Evolutionary conservation across 1,140 invertebrate species (phyloP), one percentile per base, ranked within the genome.

Genomic region (Drosophila hydei): DNA sequence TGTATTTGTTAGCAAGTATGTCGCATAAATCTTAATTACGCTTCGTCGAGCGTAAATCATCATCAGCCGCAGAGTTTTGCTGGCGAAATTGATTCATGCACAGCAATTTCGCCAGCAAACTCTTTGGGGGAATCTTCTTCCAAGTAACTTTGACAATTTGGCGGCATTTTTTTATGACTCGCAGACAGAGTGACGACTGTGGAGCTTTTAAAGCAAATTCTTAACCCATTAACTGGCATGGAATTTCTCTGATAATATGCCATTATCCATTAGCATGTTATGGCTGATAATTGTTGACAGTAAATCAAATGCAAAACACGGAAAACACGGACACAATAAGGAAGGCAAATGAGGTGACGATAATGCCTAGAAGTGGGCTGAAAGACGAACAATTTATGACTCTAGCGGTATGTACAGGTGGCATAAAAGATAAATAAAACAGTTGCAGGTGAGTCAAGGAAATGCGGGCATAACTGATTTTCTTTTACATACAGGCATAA

Each of bases 1-100:
- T 19, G 27, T 63, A 67, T 48, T 80, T 69, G 74, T 56, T 60
- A 73, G 64, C 55, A 72, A 80, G 81, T 80, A 61, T 72, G 62
- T 40, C 59, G 78, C 75, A 87, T 87, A 87, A 87, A 87, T 88
- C 83, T 87, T 87, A 87, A 87, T 87, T 87, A 87, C 83, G 83
- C 83, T 87, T 68, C 83, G 84, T 65, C 58, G 72, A 83, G 83
- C 83, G 83, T 87, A 87, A 87, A 87, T 87, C 83, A 88, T 87
- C 83, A 87, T 87, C 81, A 87, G 64, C 60, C 72, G 16, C 68
- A 55, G 56, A 60, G n/a, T 47, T 48, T 56, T 58, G 36, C 68
- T 61, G 33, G 67, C 65, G 25, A 76, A 79, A 85, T 85, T 77
- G 81, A 85, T 85, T 84, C 79, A 63, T 47, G 72, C 72, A 38